Conservation (phyloP, 2,797 vertebrate species). For the Ctenopoma multispine region DNA sequence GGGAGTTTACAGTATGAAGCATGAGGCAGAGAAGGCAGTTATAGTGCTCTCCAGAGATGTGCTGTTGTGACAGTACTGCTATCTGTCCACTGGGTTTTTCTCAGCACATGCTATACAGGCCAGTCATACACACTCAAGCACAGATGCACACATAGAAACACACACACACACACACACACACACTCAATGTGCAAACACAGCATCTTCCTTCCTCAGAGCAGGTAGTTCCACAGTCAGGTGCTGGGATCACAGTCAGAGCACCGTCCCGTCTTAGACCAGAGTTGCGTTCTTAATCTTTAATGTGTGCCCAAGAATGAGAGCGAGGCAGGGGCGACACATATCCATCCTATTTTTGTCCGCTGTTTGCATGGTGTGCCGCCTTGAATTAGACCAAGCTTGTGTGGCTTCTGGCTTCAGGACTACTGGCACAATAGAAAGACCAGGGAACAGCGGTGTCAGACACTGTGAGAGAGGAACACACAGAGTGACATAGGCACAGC, state of each 20-base stretch:
- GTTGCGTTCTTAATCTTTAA: constrained; percentile 56
- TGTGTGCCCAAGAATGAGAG: constrained; percentile 38
- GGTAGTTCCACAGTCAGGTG: constrained; percentile 59
- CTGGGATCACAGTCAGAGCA: constrained; percentile 35
- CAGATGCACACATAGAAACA: constrained; percentile 2
- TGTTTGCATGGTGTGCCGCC: constrained; percentile 76
- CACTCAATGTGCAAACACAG: constrained; percentile 33
- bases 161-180: constrained; percentile 9
- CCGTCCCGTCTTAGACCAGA: constrained; percentile 18
- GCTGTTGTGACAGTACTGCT: constrained; percentile 70
- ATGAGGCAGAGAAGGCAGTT: constrained; percentile 54
- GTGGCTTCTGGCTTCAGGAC: constrained; percentile 68
- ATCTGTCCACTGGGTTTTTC: constrained; percentile 46
- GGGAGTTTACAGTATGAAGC: constrained; percentile 75
- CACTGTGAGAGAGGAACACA: constrained; percentile 59
- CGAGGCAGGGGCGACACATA: constrained; percentile 27
- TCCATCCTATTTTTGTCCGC: constrained; percentile 72
- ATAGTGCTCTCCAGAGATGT: constrained; percentile 65
- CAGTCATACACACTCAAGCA: constrained; percentile 31
- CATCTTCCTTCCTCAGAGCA: constrained; percentile 34
- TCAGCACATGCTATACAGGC: constrained; percentile 37
- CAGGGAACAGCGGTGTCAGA: constrained; percentile 62
- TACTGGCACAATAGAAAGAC: constrained; percentile 69
- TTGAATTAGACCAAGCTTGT: constrained; percentile 77
- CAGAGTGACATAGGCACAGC: constrained; percentile 71